Evolutionary conservation across 2,888 invertebrate genomes (phyloP).

Genomic region (Eilema depressum): DNA sequence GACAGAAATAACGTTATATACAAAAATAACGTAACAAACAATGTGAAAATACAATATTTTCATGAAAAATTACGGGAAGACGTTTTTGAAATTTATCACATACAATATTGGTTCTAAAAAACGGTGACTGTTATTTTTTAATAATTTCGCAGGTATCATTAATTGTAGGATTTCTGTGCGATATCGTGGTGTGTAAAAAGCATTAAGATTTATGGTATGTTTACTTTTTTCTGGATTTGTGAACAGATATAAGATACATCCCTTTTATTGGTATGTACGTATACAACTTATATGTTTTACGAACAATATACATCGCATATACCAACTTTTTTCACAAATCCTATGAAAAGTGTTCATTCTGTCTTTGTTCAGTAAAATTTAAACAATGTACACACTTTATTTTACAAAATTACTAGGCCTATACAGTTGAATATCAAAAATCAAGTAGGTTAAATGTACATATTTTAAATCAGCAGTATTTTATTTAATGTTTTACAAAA

Average conservation of each 20-base stretch:
- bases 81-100: conserved; percentile 57
- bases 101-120: conserved; percentile 47
- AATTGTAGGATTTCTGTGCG: conserved; percentile 23
- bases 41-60: conserved; percentile 63
- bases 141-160: conserved; percentile 36
- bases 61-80: conserved; percentile 57
- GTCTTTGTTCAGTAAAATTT: too few relatives aligned
- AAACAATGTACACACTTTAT: too few relatives aligned
- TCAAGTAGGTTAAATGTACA: too few relatives aligned
- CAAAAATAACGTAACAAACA: conserved; percentile 61
- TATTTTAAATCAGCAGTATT: too few relatives aligned
- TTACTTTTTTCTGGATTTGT: neutral
- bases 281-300: neutral
- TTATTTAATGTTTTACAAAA: too few relatives aligned
- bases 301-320: neutral
- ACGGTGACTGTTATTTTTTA: conserved; percentile 36
- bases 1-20: conserved; percentile 65
- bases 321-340: neutral
- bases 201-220: conserved; percentile 7
- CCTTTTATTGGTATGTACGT: too few relatives aligned
- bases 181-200: conserved; percentile 15
- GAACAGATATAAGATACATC: too few relatives aligned
- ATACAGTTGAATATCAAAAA: too few relatives aligned
- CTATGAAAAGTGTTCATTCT: too few relatives aligned
- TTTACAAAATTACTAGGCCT: too few relatives aligned